These are phyloP conservation scores for Chydorus sphaericus DNA, from an alignment of 2,888 invertebrate species.

Conservation along the genomic window DNA sequence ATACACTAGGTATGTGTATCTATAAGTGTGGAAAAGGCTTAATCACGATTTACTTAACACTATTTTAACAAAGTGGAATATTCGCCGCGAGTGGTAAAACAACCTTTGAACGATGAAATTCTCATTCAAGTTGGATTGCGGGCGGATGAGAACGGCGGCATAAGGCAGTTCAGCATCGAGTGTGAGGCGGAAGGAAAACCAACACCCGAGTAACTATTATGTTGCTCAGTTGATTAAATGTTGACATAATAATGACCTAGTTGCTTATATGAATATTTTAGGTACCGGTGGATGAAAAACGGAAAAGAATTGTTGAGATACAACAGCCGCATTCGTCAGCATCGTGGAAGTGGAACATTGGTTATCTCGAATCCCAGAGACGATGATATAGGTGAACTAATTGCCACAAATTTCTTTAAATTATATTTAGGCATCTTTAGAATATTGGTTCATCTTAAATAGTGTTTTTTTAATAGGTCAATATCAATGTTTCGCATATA, in stretches of 20 bases:
- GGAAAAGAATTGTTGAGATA: conserved; percentile 87
- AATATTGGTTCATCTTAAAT: neutral
- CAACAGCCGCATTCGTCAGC: conserved; percentile 85
- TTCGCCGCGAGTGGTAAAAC: conserved; percentile 80
- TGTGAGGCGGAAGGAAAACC: conserved; percentile 95
- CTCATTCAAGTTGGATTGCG: conserved; percentile 76
- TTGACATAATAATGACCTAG: neutral
- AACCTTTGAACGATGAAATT: conserved; percentile 79
- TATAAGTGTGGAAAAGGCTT: neutral
- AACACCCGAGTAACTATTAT: conserved; percentile 66
- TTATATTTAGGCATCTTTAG: no score
- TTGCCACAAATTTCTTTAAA: no score
- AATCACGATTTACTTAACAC: neutral
- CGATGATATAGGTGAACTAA: conserved; percentile 72
- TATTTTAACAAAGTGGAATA: conserved; percentile 49
- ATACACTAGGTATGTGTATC: neutral
- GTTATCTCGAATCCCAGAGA: conserved; percentile 76
- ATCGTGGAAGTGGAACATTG: conserved; percentile 83
- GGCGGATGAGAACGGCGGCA: conserved; percentile 63
- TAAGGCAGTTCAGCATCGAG: conserved; percentile 88
- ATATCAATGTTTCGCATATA: conserved; percentile 31
- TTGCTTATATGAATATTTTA: conserved; percentile 27
- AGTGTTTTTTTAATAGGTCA: conserved; percentile 25
- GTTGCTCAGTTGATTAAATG: neutral
- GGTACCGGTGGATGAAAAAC: conserved; percentile 89